Conservation (phyloP, 2,113 vertebrate species). For the Macrotus californicus region DNA sequence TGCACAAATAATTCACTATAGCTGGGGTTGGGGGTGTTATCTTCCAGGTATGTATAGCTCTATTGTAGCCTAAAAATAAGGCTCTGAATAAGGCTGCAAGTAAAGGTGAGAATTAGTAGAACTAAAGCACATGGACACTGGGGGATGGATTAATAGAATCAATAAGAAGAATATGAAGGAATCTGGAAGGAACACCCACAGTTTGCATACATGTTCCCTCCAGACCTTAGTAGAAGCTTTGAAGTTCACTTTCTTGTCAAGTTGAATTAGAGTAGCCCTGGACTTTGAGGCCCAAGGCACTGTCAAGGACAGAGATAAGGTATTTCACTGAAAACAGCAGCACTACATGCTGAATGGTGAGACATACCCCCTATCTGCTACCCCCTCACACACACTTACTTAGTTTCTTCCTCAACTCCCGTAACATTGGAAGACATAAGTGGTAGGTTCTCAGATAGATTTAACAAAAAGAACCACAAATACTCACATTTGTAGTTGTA, state of each 20-base stretch:
- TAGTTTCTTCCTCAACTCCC: not conserved
- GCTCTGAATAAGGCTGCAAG: not conserved
- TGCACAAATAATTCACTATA: not conserved
- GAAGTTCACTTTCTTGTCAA: not conserved
- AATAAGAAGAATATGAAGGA: not conserved
- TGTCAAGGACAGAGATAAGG: not conserved
- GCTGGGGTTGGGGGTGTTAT: not conserved
- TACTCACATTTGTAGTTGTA: not conserved
- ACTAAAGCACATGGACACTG: not conserved
- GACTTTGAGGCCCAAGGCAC: not conserved
- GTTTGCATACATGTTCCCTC: not conserved
- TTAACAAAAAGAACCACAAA: not conserved
- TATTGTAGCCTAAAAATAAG: not conserved
- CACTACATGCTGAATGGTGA: not conserved
- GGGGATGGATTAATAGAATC: not conserved
- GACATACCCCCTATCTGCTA: no score
- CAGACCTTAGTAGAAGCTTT: not conserved
- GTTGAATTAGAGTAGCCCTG: not conserved
- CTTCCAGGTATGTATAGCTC: not conserved
- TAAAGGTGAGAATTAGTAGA: not conserved
- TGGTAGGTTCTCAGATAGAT: not conserved
- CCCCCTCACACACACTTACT: accelerated
- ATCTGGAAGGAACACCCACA: not conserved
- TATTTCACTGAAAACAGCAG: not conserved
- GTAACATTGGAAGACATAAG: not conserved